Conservation (phyloP, 2,888 invertebrate species). For the Thalpophila matura region DNA sequence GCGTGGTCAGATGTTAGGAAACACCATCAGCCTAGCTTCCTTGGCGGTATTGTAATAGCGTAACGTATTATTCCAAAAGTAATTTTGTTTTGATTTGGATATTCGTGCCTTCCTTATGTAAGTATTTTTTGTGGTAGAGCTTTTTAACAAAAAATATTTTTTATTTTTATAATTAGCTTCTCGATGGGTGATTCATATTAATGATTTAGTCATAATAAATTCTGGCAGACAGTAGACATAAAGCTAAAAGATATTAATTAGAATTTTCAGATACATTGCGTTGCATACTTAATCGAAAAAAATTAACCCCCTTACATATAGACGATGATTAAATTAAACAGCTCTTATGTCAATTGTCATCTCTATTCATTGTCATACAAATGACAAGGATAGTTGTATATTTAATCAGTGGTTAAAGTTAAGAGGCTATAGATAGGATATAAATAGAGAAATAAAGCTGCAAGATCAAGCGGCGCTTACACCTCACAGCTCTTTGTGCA, state of each 20-base stretch:
- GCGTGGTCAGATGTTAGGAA: constrained; percentile 63
- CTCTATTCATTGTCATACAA: too few relatives aligned
- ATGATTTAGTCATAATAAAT: too few relatives aligned
- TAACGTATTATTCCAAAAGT: constrained; percentile 6
- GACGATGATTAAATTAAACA: too few relatives aligned
- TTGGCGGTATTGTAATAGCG: constrained; percentile 7
- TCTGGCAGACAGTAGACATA: too few relatives aligned
- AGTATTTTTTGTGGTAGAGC: constrained; percentile 8
- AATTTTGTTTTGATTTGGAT: constrained; percentile 29
- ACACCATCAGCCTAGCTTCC: constrained; percentile 43
- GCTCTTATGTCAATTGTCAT: neutral
- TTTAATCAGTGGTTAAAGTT: too few relatives aligned
- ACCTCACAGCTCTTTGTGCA: constrained; percentile 10
- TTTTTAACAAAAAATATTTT: too few relatives aligned
- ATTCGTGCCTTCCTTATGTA: constrained; percentile 7
- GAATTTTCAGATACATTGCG: neutral
- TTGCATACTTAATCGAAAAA: neutral
- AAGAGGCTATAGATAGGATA: too few relatives aligned
- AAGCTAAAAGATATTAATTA: neutral
- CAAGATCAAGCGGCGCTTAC: neutral
- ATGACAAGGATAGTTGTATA: too few relatives aligned
- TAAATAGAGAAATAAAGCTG: constrained; percentile 4
- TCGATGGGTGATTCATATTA: neutral
- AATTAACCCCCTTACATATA: too few relatives aligned
- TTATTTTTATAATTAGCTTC: too few relatives aligned